Evolutionary conservation across 2,888 invertebrate species (phyloP).

Genomic region (Liodrosophila aerea): DNA sequence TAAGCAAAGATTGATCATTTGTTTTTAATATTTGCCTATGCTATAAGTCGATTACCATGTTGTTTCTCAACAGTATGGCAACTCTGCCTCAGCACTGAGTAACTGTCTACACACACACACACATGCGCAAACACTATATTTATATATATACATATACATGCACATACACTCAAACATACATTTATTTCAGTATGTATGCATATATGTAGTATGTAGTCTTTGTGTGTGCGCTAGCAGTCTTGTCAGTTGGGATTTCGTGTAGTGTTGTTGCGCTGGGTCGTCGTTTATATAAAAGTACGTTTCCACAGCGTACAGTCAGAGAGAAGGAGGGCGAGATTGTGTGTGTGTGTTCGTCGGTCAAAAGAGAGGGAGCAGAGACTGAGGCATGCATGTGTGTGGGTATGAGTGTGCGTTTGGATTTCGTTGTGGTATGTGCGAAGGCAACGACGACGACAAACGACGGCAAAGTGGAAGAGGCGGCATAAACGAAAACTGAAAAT

Average conservation of each 20-base stretch:
- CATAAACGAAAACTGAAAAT: conserved; percentile 58
- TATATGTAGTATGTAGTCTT: conserved; percentile 34
- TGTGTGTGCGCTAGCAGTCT: conserved; percentile 60
- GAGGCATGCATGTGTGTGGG: conserved; percentile 34
- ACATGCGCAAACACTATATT: conserved; percentile 8
- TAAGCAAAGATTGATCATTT: no score
- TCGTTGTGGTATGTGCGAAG: conserved; percentile 69
- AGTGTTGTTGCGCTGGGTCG: conserved; percentile 68
- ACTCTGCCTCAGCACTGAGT: conserved; percentile 60
- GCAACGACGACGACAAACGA: conserved; percentile 45
- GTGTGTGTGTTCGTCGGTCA: conserved; percentile 9
- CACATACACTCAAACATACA: conserved; percentile 10
- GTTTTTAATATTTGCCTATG: conserved; percentile 10
- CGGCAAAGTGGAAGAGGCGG: conserved; percentile 50
- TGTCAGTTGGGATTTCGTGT: conserved; percentile 80
- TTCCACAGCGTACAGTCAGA: conserved; percentile 55
- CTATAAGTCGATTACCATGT: no score
- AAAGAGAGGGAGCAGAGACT: conserved; percentile 11
- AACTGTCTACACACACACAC: conserved; percentile 61
- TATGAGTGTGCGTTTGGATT: conserved; percentile 41
- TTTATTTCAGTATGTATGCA: conserved; percentile 8
- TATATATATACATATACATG: conserved; percentile 18
- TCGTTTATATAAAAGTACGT: conserved; percentile 76
- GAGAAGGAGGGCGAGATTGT: conserved; percentile 1
- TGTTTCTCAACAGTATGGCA: conserved; percentile 52